Percentiles rank a stretch among this genome's conserved stretches.
These are phyloP conservation scores for Varroa destructor DNA, from an alignment of 1,140 invertebrate species.

Conservation along the genomic window DNA sequence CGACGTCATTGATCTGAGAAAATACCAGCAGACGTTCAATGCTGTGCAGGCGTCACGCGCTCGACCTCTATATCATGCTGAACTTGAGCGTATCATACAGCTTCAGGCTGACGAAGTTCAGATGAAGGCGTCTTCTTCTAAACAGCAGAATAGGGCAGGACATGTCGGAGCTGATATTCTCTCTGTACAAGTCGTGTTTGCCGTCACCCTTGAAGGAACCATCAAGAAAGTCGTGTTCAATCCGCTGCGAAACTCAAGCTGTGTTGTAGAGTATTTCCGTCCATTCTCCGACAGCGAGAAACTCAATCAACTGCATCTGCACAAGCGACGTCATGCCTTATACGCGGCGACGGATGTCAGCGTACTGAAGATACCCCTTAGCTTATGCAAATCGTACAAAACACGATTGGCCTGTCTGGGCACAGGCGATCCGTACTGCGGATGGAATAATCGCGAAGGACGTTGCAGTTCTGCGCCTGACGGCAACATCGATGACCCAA, in stretches of 20 bases:
- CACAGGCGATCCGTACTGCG: slow-evolving; percentile 82
- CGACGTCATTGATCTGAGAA: slow-evolving; percentile 51
- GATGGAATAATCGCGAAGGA: slow-evolving; percentile 64
- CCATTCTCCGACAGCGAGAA: slow-evolving; percentile 46
- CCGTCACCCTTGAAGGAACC: slow-evolving; percentile 56
- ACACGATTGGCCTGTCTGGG: slow-evolving; percentile 54
- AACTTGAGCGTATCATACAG: slow-evolving; percentile 48
- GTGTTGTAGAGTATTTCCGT: slow-evolving; percentile 70
- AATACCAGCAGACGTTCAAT: slow-evolving; percentile 74
- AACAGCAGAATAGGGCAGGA: slow-evolving; percentile 57
- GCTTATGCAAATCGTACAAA: slow-evolving; percentile 6
- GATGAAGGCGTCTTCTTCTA: slow-evolving; percentile 49
- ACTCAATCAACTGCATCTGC: not conserved
- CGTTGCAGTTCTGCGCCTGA: slow-evolving; percentile 54
- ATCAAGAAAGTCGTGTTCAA: slow-evolving; percentile 67
- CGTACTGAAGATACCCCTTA: slow-evolving; percentile 47
- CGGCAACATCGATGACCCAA: slow-evolving; percentile 48
- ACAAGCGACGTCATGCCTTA: slow-evolving; percentile 51
- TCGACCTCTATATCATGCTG: slow-evolving; percentile 54
- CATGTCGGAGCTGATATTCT: slow-evolving; percentile 38
- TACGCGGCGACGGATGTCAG: slow-evolving; percentile 62
- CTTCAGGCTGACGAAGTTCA: slow-evolving; percentile 50
- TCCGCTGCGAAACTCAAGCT: slow-evolving; percentile 54
- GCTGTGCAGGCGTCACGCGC: slow-evolving; percentile 59
- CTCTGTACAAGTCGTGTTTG: slow-evolving; percentile 57